Conservation (phyloP, 2,888 invertebrate species). For the Cinara cedri region DNA sequence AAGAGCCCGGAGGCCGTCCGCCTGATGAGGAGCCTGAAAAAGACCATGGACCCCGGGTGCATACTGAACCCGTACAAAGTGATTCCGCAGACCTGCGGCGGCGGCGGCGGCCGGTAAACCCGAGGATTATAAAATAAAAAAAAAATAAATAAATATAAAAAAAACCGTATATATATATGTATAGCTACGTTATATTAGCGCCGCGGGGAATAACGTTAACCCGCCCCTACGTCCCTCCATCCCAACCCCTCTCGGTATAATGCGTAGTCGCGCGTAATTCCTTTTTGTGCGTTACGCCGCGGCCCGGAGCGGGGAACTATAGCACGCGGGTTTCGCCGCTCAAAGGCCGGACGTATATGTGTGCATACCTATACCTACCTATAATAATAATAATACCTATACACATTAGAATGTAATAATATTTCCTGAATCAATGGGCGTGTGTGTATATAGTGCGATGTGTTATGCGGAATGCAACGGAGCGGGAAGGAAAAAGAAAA, state of each 20-base stretch:
- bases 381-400: background rate
- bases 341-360: too few relatives aligned
- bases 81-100: constrained; percentile 63
- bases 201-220: too few relatives aligned
- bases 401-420: constrained; percentile 1
- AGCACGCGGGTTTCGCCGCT: too few relatives aligned
- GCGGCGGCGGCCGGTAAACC: background rate
- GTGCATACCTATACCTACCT: background rate
- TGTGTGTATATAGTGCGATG: too few relatives aligned
- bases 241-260: background rate
- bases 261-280: background rate
- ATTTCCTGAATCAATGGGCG: background rate
- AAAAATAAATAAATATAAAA: background rate
- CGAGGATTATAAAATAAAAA: background rate
- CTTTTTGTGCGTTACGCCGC: background rate
- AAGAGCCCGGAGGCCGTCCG: constrained; percentile 76
- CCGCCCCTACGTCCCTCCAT: too few relatives aligned
- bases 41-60: constrained; percentile 85
- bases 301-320: too few relatives aligned
- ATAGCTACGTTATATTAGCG: background rate
- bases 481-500: background rate
- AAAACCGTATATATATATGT: background rate
- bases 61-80: constrained; percentile 98
- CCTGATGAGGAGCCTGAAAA: constrained; percentile 83
- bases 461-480: background rate